Evolutionary conservation across 1,140 invertebrate species (phyloP), one percentile per base, ranked within the genome.

Genomic region (Aporrectodea caliginosa): DNA sequence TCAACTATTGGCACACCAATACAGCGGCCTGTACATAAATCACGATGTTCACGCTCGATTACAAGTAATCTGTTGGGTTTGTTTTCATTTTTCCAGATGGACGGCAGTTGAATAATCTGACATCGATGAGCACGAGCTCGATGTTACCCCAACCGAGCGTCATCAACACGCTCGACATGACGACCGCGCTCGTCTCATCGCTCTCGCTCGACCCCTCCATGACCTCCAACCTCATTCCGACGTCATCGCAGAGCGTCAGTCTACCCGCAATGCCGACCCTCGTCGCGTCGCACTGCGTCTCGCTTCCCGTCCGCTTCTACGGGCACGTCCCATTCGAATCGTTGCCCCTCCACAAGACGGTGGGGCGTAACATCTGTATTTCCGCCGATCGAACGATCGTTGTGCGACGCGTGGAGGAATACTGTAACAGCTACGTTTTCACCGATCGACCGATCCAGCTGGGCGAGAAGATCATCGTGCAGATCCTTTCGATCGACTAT

Each of bases 351-450:
- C 89, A 84, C 85, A 89, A 92, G 73, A 94, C 93, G 0, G 91
- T 92, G 82, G 96, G 96, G 0, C 90, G 92, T 72, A 96, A 97
- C 88, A 92, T 96, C 69, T 89, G 92, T 22, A 91, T 97, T 79
- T 92, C 92, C 35, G 81, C 83, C 32, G 86, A 87, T 72, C 84
- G 93, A 74, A 93, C 92, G 35, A 91, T 95, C 0, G 96, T 95
- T 0, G 92, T 92, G 0, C 90, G 96, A 78, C 91, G 90, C 1
- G 92, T 93, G 81, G 92, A 93, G 0, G 95, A 97, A 86, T 98
- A 96, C 87, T 95, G 94, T 84, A 94, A 97, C 87, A 95, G 95
- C 0, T 98, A 98, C 88, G 94, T 97, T 0, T 98, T 98, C 86
- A 95, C 95, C 0, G 91, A 92, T 1, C 88, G 94, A 22, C 95